Evolutionary conservation across 2,888 invertebrate species (phyloP), one percentile per base, ranked within the genome.

Genomic region (Ectemnius continuus): DNA sequence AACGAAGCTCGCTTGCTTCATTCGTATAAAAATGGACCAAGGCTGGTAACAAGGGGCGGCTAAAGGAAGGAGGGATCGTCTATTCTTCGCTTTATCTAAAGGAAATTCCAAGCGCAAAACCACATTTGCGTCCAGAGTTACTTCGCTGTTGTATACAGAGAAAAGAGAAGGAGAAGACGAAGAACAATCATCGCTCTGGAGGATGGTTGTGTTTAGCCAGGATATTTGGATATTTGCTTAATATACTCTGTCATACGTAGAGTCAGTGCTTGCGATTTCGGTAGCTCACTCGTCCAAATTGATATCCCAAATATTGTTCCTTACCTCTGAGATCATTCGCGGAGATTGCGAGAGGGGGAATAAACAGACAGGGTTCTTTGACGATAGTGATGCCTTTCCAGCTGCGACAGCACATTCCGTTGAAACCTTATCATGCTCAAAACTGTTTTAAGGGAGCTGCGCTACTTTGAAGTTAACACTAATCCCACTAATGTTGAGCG

Each of bases 291-390:
- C 69, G 67, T 16, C 58, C 13, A 14, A 23, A 79, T 79, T 75
- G 78, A 70, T 78, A 79, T 79, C 70, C 75, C 79, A 79, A 78
- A 79, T 75, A 75, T 63, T 71, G 65, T 62, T 57, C 70, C 70
- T 67, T 75, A 67, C 75, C 67, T 61, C 61, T 48, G 47, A 65
- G 64, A 57, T 58, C 59, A 23, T 61, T 52, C 16, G 47, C 23
- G n/a, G 52, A 45, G 60, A 14, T 8, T 58, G 59, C 11, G 47
- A 23, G 23, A 23, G 23, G 3, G 23, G 23, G n/a, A 28, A 28
- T 20, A 18, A n/a, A n/a, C 36, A 4, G 26, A 61, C 61, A 58
- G 63, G 48, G 65, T 72, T 26, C 68, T 47, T 52, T 52, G 52
- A 0, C 16, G 8, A 8, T 36, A 36, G 36, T 1, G 1, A 36